These are phyloP conservation scores for Centruroides sculpturatus DNA, from an alignment of 1,140 invertebrate genomes.

Conservation along the genomic window DNA sequence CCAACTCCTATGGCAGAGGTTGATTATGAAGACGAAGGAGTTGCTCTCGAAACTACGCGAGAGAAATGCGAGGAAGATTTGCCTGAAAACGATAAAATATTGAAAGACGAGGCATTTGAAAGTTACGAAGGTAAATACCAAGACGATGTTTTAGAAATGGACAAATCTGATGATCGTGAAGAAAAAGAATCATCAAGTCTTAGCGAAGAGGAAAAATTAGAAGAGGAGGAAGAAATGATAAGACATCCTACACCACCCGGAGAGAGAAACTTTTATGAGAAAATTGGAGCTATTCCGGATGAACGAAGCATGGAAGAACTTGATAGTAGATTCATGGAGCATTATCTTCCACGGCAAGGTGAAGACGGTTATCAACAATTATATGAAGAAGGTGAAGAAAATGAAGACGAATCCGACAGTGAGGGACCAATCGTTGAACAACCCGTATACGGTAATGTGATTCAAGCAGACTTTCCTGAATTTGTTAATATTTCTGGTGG, in stretches of 20 bases:
- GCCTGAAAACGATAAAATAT: too few relatives aligned
- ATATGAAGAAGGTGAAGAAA: slow-evolving; percentile 14
- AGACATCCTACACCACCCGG: slow-evolving; percentile 14
- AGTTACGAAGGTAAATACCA: too few relatives aligned
- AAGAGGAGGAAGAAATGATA: slow-evolving; percentile 14
- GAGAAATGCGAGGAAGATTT: too few relatives aligned
- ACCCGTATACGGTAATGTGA: slow-evolving; percentile 11
- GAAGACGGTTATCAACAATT: slow-evolving; percentile 5
- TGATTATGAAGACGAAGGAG: slow-evolving; percentile 6
- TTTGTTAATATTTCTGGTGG: slow-evolving; percentile 15
- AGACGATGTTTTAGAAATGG: too few relatives aligned
- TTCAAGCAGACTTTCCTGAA: slow-evolving; percentile 13
- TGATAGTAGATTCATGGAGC: slow-evolving; percentile 5
- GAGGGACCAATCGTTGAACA: slow-evolving; percentile 11
- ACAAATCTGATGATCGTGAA: too few relatives aligned
- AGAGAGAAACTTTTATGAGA: slow-evolving; percentile 8
- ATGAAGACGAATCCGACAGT: slow-evolving; percentile 5
- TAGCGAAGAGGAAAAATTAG: slow-evolving; percentile 8
- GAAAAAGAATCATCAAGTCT: background rate
- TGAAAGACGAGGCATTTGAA: too few relatives aligned
- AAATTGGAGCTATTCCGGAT: background rate
- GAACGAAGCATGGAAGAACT: background rate
- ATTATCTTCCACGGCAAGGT: slow-evolving; percentile 2
- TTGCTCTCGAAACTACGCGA: background rate
- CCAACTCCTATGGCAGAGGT: slow-evolving; percentile 10